Conservation (phyloP, 2,113 vertebrate genomes). For the Casuarius casuarius region DNA sequence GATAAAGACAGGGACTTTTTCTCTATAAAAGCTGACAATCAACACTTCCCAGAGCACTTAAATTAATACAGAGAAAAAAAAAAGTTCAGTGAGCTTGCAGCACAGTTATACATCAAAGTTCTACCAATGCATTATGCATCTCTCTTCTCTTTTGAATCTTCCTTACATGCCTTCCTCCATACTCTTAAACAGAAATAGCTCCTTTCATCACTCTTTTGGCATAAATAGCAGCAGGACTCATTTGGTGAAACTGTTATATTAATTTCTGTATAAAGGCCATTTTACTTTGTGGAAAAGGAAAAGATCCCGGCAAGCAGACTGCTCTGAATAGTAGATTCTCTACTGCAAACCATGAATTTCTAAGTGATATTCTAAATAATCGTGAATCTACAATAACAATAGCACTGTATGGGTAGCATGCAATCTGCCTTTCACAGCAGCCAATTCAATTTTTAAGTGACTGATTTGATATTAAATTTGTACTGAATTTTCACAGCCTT, state of each 20-base stretch:
- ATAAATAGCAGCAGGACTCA: neutral
- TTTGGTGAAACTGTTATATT: neutral
- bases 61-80: slow-evolving; percentile 8
- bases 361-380: neutral
- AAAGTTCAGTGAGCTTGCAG: neutral
- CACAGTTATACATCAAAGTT: slow-evolving; percentile 32
- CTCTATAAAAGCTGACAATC: neutral
- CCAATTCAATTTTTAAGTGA: neutral
- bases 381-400: neutral
- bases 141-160: slow-evolving; percentile 8
- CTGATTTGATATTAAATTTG: neutral
- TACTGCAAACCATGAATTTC: neutral
- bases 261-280: neutral
- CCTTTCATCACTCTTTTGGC: neutral
- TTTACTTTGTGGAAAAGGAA: neutral
- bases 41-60: neutral
- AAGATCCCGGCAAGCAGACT: neutral
- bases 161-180: neutral
- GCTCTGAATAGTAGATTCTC: neutral
- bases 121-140: slow-evolving; percentile 28
- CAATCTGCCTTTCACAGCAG: neutral
- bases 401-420: neutral
- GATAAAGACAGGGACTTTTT: neutral
- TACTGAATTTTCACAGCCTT: neutral
- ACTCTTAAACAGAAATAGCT: slow-evolving; percentile 2